Evolutionary conservation across 2,113 vertebrate genomes (phyloP).

Genomic region (Stigmatopora nigra): DNA sequence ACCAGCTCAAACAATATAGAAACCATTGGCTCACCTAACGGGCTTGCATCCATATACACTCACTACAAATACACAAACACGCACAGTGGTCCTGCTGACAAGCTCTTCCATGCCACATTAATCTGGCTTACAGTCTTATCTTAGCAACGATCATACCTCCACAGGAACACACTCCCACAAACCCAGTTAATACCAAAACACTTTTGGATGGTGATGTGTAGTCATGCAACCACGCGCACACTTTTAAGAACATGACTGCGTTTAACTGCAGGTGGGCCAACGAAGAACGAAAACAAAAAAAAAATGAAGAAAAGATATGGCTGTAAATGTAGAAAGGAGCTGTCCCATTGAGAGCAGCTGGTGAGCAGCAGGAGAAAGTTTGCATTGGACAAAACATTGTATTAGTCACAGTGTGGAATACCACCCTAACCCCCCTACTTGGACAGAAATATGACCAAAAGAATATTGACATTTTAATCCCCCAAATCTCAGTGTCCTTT

Average conservation of each 20-base stretch:
- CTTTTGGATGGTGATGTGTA: conserved; percentile 48
- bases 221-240: conserved; percentile 37
- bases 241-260: conserved; percentile 47
- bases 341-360: conserved; percentile 14
- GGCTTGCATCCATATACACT: conserved; percentile 22
- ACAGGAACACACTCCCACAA: conserved; percentile 36
- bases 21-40: conserved; percentile 45
- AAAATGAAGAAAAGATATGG: conserved; percentile 33
- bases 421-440: conserved; percentile 27
- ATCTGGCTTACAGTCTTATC: conserved; percentile 99
- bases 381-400: conserved; percentile 55
- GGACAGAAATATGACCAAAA: conserved; percentile 50
- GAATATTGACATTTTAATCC: conserved; percentile 56
- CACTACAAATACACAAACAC: conserved; percentile 27
- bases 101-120: conserved; percentile 97
- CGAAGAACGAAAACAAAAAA: conserved; percentile 39
- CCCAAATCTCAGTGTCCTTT: conserved; percentile 52
- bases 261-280: conserved; percentile 54
- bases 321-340: conserved; percentile 27
- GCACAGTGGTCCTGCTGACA: conserved; percentile 82
- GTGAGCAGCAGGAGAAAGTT: conserved; percentile 49
- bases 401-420: conserved; percentile 61
- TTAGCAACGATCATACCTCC: conserved; percentile 87
- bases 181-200: conserved; percentile 41
- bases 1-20: conserved; percentile 28